Evolutionary conservation across 2,113 vertebrate species (phyloP).

Genomic region (Puntigrus tetrazona): DNA sequence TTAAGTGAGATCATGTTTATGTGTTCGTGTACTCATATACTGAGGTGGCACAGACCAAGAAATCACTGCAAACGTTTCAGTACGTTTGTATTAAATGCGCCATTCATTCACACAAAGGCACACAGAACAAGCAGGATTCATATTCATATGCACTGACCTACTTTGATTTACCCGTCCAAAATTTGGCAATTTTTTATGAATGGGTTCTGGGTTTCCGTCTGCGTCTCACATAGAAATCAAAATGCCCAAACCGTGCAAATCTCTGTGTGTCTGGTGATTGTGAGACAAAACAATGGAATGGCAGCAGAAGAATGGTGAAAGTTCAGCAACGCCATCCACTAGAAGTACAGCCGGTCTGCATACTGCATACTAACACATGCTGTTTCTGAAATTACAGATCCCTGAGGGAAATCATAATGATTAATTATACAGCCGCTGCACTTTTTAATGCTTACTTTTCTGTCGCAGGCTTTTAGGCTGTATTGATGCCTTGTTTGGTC

Average conservation of each 20-base stretch:
- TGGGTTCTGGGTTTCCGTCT: too few relatives aligned
- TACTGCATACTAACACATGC: conserved; percentile 8
- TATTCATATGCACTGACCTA: too few relatives aligned
- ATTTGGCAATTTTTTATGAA: too few relatives aligned
- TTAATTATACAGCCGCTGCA: conserved; percentile 27
- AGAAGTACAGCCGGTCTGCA: conserved; percentile 19
- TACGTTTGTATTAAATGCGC: too few relatives aligned
- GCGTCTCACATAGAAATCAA: too few relatives aligned
- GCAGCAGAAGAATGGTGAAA: neutral
- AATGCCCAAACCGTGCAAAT: neutral
- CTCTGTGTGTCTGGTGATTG: neutral
- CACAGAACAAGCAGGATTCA: too few relatives aligned
- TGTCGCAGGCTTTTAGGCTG: conserved; percentile 6
- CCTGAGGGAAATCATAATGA: conserved; percentile 22
- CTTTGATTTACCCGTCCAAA: too few relatives aligned
- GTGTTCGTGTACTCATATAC: too few relatives aligned
- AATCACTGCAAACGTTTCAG: too few relatives aligned
- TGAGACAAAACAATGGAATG: conserved; percentile 9
- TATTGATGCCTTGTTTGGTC: conserved; percentile 38
- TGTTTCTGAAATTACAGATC: neutral
- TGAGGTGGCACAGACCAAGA: too few relatives aligned
- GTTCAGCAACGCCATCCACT: neutral
- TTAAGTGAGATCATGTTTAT: too few relatives aligned
- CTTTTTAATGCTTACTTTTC: conserved; percentile 27
- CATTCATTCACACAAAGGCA: too few relatives aligned